Percentiles rank a stretch among this genome's conserved stretches.
phyloP scores from a whole-genome alignment of 2,888 invertebrate genomes.

The Acanthosoma haemorrhoidale region DNA sequence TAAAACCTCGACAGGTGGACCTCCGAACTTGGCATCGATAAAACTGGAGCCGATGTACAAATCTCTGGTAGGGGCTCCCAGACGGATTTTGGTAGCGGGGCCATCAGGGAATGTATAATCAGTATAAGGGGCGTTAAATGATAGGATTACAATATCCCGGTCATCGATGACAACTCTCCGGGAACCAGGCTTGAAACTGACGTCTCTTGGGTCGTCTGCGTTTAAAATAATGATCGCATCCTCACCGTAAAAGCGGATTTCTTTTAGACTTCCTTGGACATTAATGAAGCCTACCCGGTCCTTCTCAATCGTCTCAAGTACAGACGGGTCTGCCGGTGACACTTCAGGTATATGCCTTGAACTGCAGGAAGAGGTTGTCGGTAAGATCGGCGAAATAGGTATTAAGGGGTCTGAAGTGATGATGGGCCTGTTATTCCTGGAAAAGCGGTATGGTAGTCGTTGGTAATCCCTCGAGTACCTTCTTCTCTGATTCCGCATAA shows the following conservation, averaged over 20 bases:
- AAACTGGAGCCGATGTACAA: slow-evolving; percentile 81
- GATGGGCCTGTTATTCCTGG: no score
- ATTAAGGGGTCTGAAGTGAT: no score
- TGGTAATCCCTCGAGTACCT: no score
- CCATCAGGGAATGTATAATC: slow-evolving; percentile 65
- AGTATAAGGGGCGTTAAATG: slow-evolving; percentile 51
- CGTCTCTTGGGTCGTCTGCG: slow-evolving; percentile 79
- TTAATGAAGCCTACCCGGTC: slow-evolving; percentile 73
- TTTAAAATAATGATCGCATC: slow-evolving; percentile 78
- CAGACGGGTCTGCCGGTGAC: slow-evolving; percentile 47
- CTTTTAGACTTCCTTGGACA: slow-evolving; percentile 73
- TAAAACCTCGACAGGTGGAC: slow-evolving; percentile 75
- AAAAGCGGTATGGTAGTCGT: no score
- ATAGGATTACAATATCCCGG: slow-evolving; percentile 38
- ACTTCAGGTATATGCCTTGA: slow-evolving; percentile 43
- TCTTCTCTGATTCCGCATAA: no score
- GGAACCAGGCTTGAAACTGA: slow-evolving; percentile 73
- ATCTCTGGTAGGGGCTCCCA: slow-evolving; percentile 89
- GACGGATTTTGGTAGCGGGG: slow-evolving; percentile 53
- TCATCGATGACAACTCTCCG: slow-evolving; percentile 71
- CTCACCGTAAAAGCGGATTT: slow-evolving; percentile 80
- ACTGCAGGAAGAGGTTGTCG: not conserved
- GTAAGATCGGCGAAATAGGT: no score
- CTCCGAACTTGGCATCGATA: slow-evolving; percentile 90
- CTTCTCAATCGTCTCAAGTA: slow-evolving; percentile 54